Conservation (phyloP, 1,140 invertebrate species). For the Agrypnia vestita region DNA sequence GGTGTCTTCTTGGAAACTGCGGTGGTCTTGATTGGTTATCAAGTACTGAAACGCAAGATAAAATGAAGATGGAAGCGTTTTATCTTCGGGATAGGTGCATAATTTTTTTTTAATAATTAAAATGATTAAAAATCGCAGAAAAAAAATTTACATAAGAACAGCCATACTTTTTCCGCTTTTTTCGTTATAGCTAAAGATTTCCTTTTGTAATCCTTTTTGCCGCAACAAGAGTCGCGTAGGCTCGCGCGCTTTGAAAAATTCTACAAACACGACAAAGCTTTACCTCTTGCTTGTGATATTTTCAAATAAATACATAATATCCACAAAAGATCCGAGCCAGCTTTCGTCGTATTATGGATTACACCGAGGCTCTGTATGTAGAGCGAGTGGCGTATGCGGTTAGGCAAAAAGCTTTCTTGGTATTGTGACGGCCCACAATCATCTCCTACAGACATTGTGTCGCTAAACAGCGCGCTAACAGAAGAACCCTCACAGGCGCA, state of each 20-base stretch:
- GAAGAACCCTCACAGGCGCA: slow-evolving; percentile 44
- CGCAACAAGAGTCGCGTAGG: slow-evolving; percentile 4
- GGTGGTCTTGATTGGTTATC: too few species aligned
- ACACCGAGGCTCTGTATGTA: slow-evolving; percentile 45
- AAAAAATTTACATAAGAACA: too few species aligned
- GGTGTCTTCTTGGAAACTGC: too few species aligned
- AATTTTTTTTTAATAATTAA: too few species aligned
- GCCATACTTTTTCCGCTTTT: too few species aligned
- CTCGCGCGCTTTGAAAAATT: slow-evolving; percentile 43
- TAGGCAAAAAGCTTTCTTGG: slow-evolving; percentile 54
- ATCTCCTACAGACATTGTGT: slow-evolving; percentile 48
- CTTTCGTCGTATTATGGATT: slow-evolving; percentile 48
- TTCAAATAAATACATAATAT: slow-evolving; percentile 60
- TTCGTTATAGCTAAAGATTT: too few species aligned
- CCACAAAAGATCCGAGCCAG: slow-evolving; percentile 52
- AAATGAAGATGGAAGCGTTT: too few species aligned
- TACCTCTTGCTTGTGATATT: slow-evolving; percentile 49
- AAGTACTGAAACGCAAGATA: too few species aligned
- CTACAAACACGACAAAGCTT: slow-evolving; percentile 49
- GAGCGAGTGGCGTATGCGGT: slow-evolving; percentile 54
- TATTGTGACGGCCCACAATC: slow-evolving; percentile 51
- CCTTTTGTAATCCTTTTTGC: too few species aligned
- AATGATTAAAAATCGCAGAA: too few species aligned
- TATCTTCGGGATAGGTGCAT: too few species aligned
- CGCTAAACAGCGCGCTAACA: slow-evolving; percentile 51